Base-by-base conservation (phyloP, 1,140 invertebrate genomes). In the Neodiprion lecontei region DNA sequence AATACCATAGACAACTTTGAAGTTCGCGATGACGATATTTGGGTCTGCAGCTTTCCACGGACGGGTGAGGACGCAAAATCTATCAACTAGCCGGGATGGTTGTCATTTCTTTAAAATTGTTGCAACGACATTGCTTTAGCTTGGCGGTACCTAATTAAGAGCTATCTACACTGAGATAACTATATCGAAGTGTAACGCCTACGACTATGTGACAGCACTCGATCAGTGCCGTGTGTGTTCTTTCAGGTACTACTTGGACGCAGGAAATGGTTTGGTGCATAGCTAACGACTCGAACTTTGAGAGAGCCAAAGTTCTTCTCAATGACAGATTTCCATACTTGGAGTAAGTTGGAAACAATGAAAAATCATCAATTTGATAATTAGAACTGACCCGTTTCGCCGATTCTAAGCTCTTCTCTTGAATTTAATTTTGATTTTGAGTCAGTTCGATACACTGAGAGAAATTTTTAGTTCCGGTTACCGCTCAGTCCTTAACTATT, bases 251-350 rank as follows among this genome's bases (percentile, higher is more conserved):
- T 48, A 91, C 90, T 23, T 91, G 89, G 90, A 81, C 87, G 49
- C 89, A 90, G 80, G 90, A 91, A 81, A 86, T 91, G 75, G 82
- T 89, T 1, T 91, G 90, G 90, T 82, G 89, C 53, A 83, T 91
- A 21, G 84, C 83, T 48, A 84, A 90, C 77, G 87, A 89, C 72
- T 72, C 86, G n/a, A 82, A 91, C 78, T 87, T 87, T 72, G 83
- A 88, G 70, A 80, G 75, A 10, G 89, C 89, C 10, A 83, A 82
- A 69, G 71, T 76, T 49, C 81, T 79, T 11, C 82, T 89, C 14
- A 85, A 87, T 65, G 76, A 84, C 69, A 81, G 89, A 78, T 88
- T 86, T 23, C 89, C 90, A 61, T 88, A 89, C 74, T 75, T 90
- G 12, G 90, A 90, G 86, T 90, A 78, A 84, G 80, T 61, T 61